A percentile compares a stretch with the other conserved stretches of the same genome.
These are phyloP conservation scores for Falco punctatus DNA, from an alignment of 2,113 vertebrate species.

Conservation along the genomic window DNA sequence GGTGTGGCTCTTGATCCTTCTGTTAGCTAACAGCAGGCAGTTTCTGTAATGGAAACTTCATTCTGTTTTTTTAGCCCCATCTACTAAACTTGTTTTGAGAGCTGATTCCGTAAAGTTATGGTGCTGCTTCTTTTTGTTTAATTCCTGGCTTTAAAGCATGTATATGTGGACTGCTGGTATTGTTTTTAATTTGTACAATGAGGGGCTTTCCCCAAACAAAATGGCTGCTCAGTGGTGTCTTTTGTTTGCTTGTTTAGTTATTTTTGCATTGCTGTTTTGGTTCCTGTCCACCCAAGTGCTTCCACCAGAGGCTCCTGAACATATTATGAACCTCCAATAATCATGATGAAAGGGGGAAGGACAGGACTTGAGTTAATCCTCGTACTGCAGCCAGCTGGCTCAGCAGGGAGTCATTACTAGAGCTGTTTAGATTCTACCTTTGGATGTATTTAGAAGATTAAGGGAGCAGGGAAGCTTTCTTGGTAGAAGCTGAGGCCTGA, in stretches of 20 bases:
- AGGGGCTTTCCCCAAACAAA: not conserved
- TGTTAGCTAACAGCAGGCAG: not conserved
- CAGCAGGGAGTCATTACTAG: not conserved
- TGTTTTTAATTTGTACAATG: not conserved
- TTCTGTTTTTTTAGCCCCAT: not conserved
- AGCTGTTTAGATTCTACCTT: not conserved
- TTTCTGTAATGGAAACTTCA: not conserved
- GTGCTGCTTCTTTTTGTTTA: not conserved
- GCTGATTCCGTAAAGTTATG: not conserved
- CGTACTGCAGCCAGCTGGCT: not conserved
- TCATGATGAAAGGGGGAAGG: not conserved
- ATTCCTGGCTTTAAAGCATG: not conserved
- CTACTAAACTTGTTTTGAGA: not conserved
- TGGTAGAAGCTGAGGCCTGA: not conserved
- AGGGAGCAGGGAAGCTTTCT: not conserved
- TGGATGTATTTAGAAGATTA: not conserved
- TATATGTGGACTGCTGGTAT: not conserved
- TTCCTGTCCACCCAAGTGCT: not conserved
- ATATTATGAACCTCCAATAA: not conserved
- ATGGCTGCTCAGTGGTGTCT: not conserved
- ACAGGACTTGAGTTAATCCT: not conserved
- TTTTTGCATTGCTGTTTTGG: not conserved
- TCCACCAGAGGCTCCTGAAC: not conserved
- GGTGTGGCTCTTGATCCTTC: not conserved
- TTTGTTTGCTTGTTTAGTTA: not conserved